Evolutionary conservation across 2,113 vertebrate genomes (phyloP), one percentile per base, ranked within the genome.

Genomic region (Rhea americana): DNA sequence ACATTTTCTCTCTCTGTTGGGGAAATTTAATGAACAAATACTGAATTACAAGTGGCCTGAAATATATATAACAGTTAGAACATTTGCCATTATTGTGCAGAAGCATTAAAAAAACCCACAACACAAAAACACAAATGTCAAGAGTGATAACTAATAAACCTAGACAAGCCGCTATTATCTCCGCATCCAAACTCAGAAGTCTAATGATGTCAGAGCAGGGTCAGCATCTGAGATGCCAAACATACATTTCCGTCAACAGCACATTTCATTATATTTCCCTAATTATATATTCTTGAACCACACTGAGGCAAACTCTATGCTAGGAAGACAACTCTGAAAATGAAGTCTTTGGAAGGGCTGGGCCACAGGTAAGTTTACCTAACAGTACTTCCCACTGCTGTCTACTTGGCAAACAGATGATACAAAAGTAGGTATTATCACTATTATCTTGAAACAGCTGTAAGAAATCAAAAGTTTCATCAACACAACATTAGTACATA

Each of bases 231-330:
- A 89, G 87, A 96, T 94, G 84, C 87, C 87, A 92, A 56, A 82
- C 90, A 93, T 89, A 90, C 63, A 92, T 91, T 25, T 62, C 82
- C 91, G 87, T 91, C 93, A 93, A 79, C 87, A 93, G 63, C 68
- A 66, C 50, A 80, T 66, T 89, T 85, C 82, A 85, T 90, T 89
- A 92, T 51, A 47, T 56, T 87, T 85, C 75, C 67, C 63, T 91
- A 92, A 94, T 89, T 90, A 91, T 28, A 87, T 35, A 82, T 87
- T 73, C 85, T 59, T 74, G 47, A 76, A 82, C 32, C 79, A 85
- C 62, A 7, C 48, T 21, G 71, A 84, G 48, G 48, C n/a, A 71
- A 47, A 48, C 28, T 71, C 79, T 41, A 26, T 2, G 8, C 65
- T 45, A 84, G 81, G 48, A 82, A 76, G 75, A 48, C 41, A 41